Evolutionary conservation across 2,888 invertebrate genomes (phyloP), one percentile per base, ranked within the genome.

Genomic region (Andrena camellia): DNA sequence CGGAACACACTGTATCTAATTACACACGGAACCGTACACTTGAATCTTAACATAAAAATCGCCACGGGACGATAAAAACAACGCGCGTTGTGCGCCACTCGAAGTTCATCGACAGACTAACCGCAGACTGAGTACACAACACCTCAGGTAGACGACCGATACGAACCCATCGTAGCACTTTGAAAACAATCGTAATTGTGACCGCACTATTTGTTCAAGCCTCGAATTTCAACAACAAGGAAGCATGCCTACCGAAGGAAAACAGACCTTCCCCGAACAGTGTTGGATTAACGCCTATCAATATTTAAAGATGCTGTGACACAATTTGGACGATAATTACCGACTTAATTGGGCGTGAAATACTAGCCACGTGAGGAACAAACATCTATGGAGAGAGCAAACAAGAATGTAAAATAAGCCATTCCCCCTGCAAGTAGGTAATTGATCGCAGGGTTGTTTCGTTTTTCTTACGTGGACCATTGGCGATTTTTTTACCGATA

Each of bases 331-430:
- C 33, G 33, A 63, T 69, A 63, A 74, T 68, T 35, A 57, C 26
- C 42, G 74, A 33, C 42, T 77, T 77, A 81, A 81, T 77, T 77
- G 72, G 63, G 42, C 62, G 62, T 42, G 62, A 67, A 72, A 59
- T 23, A 64, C 57, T 66, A 35, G n/a, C 13, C 17, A 23, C 7
- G 48, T 1, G 50, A 35, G 59, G 35, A 76, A 75, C 31, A 75
- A 66, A 66, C 70, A 66, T 42, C 70, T 35, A 60, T 29, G 57
- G 4, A 23, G 20, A 48, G 52, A 52, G 42, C n/a, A 60, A 69
- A 75, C 64, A 70, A 35, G 66, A 78, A 63, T 69, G 48, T 74
- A 68, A 68, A 78, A 29, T 35, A 74, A 48, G 17, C 63, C 13
- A 57, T 57, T 62, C 8, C 17, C 8, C 13, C n/a, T 54, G 35